Evolutionary conservation across 2,888 invertebrate genomes (phyloP).

Genomic region (Mayetiola destructor): DNA sequence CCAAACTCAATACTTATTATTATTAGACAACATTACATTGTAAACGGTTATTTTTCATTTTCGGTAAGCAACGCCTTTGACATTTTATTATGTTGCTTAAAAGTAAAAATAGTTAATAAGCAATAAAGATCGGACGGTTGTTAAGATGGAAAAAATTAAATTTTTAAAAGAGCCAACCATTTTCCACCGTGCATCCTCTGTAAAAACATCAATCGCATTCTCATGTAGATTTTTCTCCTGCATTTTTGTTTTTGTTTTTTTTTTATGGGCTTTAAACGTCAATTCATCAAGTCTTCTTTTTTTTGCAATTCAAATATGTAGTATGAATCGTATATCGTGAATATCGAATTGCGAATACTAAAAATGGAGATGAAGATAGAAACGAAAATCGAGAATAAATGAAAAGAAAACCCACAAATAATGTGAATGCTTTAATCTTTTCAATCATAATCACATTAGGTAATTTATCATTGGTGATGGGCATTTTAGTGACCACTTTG

Average conservation of each 20-base stretch:
- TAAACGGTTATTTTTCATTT: too few relatives aligned
- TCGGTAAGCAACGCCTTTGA: too few relatives aligned
- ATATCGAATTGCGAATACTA: too few relatives aligned
- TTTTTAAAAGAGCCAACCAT: not conserved
- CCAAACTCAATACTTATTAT: slow-evolving; percentile 1
- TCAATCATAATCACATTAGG: slow-evolving; percentile 12
- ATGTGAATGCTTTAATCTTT: too few relatives aligned
- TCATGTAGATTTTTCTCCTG: not conserved
- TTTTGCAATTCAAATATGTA: too few relatives aligned
- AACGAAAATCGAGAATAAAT: too few relatives aligned
- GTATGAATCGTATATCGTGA: too few relatives aligned
- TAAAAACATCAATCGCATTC: too few relatives aligned
- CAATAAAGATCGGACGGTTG: not conserved
- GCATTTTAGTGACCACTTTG: not conserved
- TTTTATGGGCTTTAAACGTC: not conserved
- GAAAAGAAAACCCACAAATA: not conserved
- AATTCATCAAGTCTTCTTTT: not conserved
- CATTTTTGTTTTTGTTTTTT: not conserved
- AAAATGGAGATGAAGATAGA: too few relatives aligned
- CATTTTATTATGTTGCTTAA: slow-evolving; percentile 1
- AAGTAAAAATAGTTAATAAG: slow-evolving; percentile 2
- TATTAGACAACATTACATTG: not conserved
- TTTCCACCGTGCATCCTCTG: too few relatives aligned
- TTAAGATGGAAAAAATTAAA: not conserved
- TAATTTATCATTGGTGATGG: not conserved